These are phyloP conservation scores for Anaspis maculata DNA, from an alignment of 2,888 invertebrate genomes.

Conservation along the genomic window DNA sequence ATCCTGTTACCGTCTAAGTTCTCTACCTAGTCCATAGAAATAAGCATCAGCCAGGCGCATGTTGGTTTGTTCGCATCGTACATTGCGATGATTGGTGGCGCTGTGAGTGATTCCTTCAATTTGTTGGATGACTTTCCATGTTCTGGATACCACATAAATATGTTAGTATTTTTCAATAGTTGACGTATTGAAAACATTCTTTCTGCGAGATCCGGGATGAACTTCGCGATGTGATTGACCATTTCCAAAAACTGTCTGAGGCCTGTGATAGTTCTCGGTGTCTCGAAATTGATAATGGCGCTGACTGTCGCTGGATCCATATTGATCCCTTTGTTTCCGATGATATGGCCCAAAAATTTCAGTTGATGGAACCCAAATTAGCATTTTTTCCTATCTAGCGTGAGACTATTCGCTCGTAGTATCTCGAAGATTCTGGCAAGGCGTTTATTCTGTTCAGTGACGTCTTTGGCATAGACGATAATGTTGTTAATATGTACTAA, in stretches of 20 bases:
- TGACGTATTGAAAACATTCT: not conserved
- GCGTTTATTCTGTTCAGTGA: not conserved
- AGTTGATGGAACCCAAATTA: not conserved
- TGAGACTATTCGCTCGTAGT: not conserved
- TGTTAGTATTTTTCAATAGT: not conserved
- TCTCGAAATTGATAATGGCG: not conserved
- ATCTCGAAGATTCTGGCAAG: not conserved
- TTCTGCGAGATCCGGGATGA: not conserved
- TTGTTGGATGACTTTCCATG: not conserved
- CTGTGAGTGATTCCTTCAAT: not conserved
- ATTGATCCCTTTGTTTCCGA: not conserved
- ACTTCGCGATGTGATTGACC: not conserved
- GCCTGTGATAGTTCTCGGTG: not conserved
- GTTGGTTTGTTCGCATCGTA: not conserved
- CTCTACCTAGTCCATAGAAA: not conserved
- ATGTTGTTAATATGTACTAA: conserved; percentile 11
- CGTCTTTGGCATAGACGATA: conserved; percentile 22
- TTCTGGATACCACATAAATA: not conserved
- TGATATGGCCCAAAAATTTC: not conserved
- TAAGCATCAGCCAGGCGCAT: not conserved
- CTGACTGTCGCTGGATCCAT: not conserved
- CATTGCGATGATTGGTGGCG: not conserved
- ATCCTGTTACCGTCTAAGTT: not conserved
- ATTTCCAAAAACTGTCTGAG: not conserved
- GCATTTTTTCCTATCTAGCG: not conserved